A percentile compares a stretch with the other conserved stretches of the same genome.
phyloP scores from a whole-genome alignment of 2,797 vertebrate genomes.

The Nyctalus aviator region DNA sequence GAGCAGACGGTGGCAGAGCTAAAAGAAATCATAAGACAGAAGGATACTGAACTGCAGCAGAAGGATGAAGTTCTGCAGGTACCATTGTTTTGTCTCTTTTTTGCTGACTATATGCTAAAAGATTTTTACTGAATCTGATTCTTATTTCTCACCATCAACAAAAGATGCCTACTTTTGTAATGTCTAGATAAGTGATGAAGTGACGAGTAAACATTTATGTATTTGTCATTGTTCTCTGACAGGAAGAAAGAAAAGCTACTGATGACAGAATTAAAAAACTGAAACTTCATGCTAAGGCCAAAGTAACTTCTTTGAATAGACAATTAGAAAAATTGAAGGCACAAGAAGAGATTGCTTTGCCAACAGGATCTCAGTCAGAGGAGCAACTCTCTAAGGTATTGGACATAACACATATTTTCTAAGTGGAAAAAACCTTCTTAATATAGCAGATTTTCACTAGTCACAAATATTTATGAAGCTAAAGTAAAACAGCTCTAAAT shows the following conservation, averaged over 20 bases:
- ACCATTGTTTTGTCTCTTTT: neutral
- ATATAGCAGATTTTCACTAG: neutral
- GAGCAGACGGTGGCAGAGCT: constrained; percentile 94
- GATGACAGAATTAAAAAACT: constrained; percentile 95
- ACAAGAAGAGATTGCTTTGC: constrained; percentile 58
- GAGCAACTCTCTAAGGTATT: constrained; percentile 77
- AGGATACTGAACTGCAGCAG: constrained; percentile 90
- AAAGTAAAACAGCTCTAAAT: neutral
- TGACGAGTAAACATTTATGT: neutral
- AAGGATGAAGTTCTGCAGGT: constrained; percentile 92
- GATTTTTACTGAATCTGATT: constrained; percentile 3
- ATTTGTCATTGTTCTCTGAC: constrained; percentile 62
- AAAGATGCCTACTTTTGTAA: neutral
- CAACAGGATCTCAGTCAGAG: constrained; percentile 77
- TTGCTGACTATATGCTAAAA: neutral
- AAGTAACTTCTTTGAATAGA: constrained; percentile 93
- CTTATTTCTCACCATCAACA: constrained; percentile 10
- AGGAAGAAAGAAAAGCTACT: constrained; percentile 93
- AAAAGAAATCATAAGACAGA: constrained; percentile 94
- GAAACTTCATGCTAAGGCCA: constrained; percentile 97
- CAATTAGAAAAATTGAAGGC: constrained; percentile 92
- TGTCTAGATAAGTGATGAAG: neutral
- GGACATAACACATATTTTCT: neutral
- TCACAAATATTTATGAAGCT: neutral
- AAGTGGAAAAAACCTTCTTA: neutral